phyloP scores from a whole-genome alignment of 2,797 vertebrate species.

The Phalanger gymnotis region DNA sequence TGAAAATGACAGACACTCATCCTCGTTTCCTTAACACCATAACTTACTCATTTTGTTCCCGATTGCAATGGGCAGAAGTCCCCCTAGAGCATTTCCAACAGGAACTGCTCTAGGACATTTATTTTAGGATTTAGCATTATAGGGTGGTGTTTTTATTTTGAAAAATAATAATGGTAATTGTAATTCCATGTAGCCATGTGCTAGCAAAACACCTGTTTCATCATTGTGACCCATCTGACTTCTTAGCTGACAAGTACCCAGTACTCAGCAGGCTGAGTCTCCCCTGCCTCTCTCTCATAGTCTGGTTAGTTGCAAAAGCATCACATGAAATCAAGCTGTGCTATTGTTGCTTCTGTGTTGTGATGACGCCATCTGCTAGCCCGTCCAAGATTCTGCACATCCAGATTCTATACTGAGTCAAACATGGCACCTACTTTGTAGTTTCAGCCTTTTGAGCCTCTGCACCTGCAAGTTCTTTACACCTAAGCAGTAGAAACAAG shows the following conservation, averaged over 20 bases:
- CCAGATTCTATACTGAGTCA: constrained; percentile 75
- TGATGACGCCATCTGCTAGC: constrained; percentile 81
- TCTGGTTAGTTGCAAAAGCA: constrained; percentile 81
- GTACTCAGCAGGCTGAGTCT: constrained; percentile 82
- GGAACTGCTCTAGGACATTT: constrained; percentile 76
- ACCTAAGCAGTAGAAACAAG: constrained; percentile 84
- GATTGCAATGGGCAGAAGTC: constrained; percentile 73
- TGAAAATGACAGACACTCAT: constrained; percentile 80
- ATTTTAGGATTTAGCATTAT: constrained; percentile 72
- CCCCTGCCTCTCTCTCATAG: constrained; percentile 79
- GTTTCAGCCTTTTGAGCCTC: constrained; percentile 88
- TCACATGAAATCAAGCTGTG: constrained; percentile 82
- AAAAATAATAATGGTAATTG: constrained; percentile 63
- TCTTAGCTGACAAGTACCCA: constrained; percentile 77
- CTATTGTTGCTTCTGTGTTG: constrained; percentile 85
- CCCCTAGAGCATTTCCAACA: constrained; percentile 61
- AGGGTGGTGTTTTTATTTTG: constrained; percentile 75
- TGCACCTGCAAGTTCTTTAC: constrained; percentile 83
- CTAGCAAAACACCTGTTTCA: constrained; percentile 80
- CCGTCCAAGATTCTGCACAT: constrained; percentile 71
- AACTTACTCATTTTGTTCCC: constrained; percentile 77
- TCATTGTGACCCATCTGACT: constrained; percentile 78
- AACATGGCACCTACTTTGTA: constrained; percentile 85
- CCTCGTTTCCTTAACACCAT: constrained; percentile 79
- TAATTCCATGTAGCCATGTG: constrained; percentile 87